Percentiles rank a stretch among this genome's conserved stretches.
Conservation (phyloP, 2,113 vertebrate species). For the Pseudonaja textilis region DNA sequence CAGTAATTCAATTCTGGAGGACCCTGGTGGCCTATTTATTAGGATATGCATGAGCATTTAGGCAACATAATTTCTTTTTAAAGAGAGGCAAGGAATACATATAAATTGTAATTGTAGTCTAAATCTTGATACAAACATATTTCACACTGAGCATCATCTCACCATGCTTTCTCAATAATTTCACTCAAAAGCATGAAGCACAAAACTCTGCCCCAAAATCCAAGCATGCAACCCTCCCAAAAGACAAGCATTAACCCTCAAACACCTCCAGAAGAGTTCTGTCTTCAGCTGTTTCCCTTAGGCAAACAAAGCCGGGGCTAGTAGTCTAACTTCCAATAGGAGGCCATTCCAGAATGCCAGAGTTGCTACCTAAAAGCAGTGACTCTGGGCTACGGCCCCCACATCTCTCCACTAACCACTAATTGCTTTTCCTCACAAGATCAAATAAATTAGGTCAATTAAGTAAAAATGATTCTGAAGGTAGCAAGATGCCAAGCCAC, state of each 20-base stretch:
- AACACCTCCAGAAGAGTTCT: not conserved
- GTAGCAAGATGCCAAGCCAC: not conserved
- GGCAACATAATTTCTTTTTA: not conserved
- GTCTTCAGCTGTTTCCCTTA: not conserved
- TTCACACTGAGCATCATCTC: not conserved
- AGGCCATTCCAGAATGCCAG: not conserved
- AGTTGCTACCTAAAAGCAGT: not conserved
- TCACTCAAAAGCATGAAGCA: not conserved
- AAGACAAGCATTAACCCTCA: not conserved
- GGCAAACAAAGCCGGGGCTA: not conserved
- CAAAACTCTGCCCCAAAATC: not conserved
- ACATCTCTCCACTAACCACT: not conserved
- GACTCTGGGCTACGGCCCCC: not conserved
- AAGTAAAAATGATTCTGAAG: not conserved
- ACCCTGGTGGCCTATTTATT: not conserved
- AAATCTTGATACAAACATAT: not conserved
- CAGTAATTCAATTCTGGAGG: not conserved
- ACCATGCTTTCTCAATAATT: not conserved
- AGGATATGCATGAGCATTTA: not conserved
- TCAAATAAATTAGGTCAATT: not conserved
- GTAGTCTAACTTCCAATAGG: not conserved
- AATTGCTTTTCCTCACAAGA: not conserved
- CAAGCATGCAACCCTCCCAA: not conserved
- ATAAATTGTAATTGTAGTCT: not conserved
- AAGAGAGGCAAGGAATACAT: not conserved